Conservation (phyloP, 2,113 vertebrate genomes). For the Pangasianodon hypophthalmus region DNA sequence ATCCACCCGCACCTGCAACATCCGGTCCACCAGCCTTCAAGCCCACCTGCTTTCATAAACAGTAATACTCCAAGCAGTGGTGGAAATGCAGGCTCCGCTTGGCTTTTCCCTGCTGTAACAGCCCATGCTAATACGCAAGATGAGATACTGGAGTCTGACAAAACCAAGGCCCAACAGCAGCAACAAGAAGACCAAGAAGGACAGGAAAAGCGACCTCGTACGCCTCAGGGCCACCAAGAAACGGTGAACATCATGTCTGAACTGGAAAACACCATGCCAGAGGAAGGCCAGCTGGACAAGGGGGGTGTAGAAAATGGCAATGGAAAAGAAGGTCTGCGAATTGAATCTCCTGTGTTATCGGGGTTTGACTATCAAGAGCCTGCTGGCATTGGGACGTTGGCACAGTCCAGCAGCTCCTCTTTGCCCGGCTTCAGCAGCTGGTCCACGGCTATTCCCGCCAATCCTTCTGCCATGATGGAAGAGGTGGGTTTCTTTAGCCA, state of each 20-base stretch:
- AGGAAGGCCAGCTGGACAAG: slow-evolving; percentile 85
- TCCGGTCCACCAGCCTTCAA: slow-evolving; percentile 91
- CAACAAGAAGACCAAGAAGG: slow-evolving; percentile 88
- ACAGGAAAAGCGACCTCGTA: slow-evolving; percentile 92
- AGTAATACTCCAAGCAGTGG: slow-evolving; percentile 94
- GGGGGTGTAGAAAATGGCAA: slow-evolving; percentile 83
- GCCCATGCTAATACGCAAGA: slow-evolving; percentile 95
- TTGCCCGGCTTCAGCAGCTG: slow-evolving; percentile 97
- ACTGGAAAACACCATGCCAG: slow-evolving; percentile 83
- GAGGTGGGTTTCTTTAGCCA: slow-evolving; percentile 97
- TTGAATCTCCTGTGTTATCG: slow-evolving; percentile 91
- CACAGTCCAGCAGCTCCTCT: slow-evolving; percentile 88
- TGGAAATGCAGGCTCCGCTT: slow-evolving; percentile 88
- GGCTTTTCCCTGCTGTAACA: slow-evolving; percentile 93
- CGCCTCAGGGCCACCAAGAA: slow-evolving; percentile 90
- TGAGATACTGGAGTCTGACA: slow-evolving; percentile 97
- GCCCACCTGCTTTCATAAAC: slow-evolving; percentile 94
- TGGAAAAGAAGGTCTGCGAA: slow-evolving; percentile 91
- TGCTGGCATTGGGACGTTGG: slow-evolving; percentile 87
- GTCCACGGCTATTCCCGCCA: slow-evolving; percentile 94
- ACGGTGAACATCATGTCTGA: slow-evolving; percentile 85
- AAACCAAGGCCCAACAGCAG: slow-evolving; percentile 85
- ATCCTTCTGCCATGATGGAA: slow-evolving; percentile 93
- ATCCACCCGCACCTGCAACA: slow-evolving; percentile 98
- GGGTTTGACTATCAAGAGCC: slow-evolving; percentile 97